Base-by-base conservation (phyloP, 2,113 vertebrate genomes). In the Scartelaos histophorus region DNA sequence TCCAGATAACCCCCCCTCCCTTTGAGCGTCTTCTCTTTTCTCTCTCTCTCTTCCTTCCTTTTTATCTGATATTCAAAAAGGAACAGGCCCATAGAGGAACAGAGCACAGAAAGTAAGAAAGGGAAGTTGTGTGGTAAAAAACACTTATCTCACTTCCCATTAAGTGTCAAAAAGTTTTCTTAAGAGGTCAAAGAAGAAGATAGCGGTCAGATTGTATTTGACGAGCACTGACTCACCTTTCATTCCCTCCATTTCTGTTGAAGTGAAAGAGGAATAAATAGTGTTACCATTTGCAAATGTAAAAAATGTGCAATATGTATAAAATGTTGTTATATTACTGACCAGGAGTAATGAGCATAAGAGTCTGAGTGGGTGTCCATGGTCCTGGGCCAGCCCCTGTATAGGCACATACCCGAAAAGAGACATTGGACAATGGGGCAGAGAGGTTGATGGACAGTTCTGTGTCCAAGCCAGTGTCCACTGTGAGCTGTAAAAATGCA, bases 351-450 rank as follows among this genome's bases (percentile, higher is more conserved):
- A 65, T 69, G 19, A 94, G 93, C 24, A 86, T 87, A 61, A 94
- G 82, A 7, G 92, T 89, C 58, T 95, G 91, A 0, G 88, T 75
- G 13, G 84, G 74, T 66, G 93, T 95, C 96, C 96, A 97, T 43
- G 96, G 96, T n/a, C 96, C 95, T 0, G 85, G 92, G 1, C 96
- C 96, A 0, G 93, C 95, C 0, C 84, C 80, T 0, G 96, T 97
- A 47, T 96, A 96, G 4, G 95, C 94, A 16, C 94, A 93, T 78
- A 97, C 91, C 7, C 92, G 88, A 66, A 94, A 93, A 0, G 94
- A 92, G 75, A 97, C 77, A 70, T 97, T 97, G 54, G 92, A 91
- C 6, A 93, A 75, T 11, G 92, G 88, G 2, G 79, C 61, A 0
- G 92, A 89, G 74, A 95, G 88, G 21, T 95, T 95, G 81, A 97